phyloP scores from a whole-genome alignment of 1,140 invertebrate species.

The Dryas iulia region DNA sequence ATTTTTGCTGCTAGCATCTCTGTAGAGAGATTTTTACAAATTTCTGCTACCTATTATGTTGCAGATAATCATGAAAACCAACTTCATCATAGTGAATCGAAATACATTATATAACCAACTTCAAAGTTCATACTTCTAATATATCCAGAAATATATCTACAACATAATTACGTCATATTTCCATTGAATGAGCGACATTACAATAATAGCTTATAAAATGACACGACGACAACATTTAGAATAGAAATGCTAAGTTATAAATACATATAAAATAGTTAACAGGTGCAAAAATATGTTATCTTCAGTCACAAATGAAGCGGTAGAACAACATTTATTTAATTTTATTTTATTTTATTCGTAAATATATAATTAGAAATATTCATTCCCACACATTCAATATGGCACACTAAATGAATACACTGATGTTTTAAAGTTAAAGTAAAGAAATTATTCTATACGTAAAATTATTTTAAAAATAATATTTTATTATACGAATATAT shows the following conservation, averaged over 20 bases:
- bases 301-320: constrained; percentile 29
- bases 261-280: constrained; percentile 16
- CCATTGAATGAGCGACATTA: too few relatives aligned
- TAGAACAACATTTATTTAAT: constrained; percentile 7
- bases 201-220: neutral
- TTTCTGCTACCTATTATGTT: too few relatives aligned
- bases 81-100: too few relatives aligned
- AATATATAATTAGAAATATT: neutral
- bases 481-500: neutral
- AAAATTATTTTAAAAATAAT: constrained; percentile 4
- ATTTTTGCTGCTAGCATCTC: too few relatives aligned
- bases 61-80: too few relatives aligned
- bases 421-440: constrained; percentile 2
- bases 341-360: too few relatives aligned
- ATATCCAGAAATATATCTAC: too few relatives aligned
- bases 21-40: too few relatives aligned
- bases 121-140: too few relatives aligned
- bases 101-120: too few relatives aligned
- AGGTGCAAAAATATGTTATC: constrained; percentile 4
- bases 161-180: too few relatives aligned
- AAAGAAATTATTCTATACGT: neutral
- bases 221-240: neutral
- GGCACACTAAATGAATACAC: constrained; percentile 18
- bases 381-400: constrained; percentile 5
- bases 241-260: neutral